Conservation (phyloP, 2,113 vertebrate genomes). For the Psilopogon haemacephalus region DNA sequence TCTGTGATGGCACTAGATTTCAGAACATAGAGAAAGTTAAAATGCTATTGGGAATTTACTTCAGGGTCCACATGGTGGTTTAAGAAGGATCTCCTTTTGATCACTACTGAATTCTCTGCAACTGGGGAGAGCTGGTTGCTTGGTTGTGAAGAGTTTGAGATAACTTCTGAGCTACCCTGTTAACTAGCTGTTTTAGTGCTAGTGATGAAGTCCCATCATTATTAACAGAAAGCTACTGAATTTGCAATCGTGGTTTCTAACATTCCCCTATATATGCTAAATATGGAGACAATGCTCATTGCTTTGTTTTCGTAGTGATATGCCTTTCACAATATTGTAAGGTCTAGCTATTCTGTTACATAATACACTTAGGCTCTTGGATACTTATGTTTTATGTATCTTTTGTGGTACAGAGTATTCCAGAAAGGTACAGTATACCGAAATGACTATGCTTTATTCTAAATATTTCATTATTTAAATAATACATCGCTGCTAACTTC, state of each 20-base stretch:
- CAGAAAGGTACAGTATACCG: neutral
- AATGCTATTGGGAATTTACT: neutral
- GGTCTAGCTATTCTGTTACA: conserved; percentile 3
- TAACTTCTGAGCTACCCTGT: neutral
- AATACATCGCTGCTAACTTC: conserved; percentile 41
- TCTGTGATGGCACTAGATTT: neutral
- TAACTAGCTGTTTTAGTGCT: neutral
- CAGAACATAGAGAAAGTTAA: neutral
- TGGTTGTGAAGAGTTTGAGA: neutral
- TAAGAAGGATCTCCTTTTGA: neutral
- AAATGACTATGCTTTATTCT: neutral
- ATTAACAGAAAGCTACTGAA: neutral
- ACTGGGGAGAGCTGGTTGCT: neutral
- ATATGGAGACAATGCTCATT: neutral
- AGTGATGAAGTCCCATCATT: neutral
- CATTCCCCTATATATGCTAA: neutral
- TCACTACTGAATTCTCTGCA: neutral
- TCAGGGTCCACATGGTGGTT: neutral
- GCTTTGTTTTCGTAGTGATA: neutral
- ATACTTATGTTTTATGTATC: conserved; percentile 39
- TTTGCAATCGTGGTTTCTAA: neutral
- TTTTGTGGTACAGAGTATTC: conserved; percentile 2
- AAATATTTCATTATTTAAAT: conserved; percentile 62
- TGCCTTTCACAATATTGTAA: neutral
- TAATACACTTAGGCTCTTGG: conserved; percentile 32